These are phyloP conservation scores for Steinernema khuongi DNA, from an alignment of 1,140 invertebrate genomes.

Conservation along the genomic window DNA sequence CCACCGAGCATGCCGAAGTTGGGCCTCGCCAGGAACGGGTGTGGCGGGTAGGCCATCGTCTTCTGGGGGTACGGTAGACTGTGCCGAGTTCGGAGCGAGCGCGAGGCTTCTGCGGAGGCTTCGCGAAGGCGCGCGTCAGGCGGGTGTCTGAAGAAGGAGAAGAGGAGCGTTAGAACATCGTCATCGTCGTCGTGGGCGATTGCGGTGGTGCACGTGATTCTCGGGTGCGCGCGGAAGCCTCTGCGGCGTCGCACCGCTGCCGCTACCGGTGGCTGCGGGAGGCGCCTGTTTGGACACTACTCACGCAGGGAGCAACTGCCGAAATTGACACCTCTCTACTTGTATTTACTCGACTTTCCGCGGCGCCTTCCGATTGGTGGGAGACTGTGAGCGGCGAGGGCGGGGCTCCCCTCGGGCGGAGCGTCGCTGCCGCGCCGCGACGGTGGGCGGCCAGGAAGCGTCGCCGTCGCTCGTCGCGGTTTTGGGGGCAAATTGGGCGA, in stretches of 20 bases:
- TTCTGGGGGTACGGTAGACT: neutral
- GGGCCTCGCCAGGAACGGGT: conserved; percentile 33
- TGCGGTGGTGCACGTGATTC: neutral
- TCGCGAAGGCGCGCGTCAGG: no score
- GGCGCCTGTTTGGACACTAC: conserved; percentile 28
- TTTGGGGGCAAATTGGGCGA: neutral
- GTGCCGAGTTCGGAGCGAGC: neutral
- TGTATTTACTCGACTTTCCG: conserved; percentile 36
- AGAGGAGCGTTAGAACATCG: no score
- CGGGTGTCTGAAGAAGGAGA: no score
- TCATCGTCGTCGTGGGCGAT: conserved; percentile 9
- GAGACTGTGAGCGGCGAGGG: conserved; percentile 30
- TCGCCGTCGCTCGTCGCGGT: conserved; percentile 45
- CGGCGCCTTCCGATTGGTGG: conserved; percentile 11
- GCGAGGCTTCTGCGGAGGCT: no score
- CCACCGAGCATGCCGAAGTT: conserved; percentile 33
- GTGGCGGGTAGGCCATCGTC: conserved; percentile 30
- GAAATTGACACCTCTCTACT: conserved; percentile 44
- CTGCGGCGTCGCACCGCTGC: neutral
- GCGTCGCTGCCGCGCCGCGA: conserved; percentile 16
- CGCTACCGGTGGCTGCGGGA: conserved; percentile 8
- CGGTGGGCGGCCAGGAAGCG: conserved; percentile 23
- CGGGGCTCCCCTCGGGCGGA: conserved; percentile 22
- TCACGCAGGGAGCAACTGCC: conserved; percentile 34
- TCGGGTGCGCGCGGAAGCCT: neutral